Conservation (phyloP, 1,140 invertebrate species). For the Amphibalanus amphitrite region DNA sequence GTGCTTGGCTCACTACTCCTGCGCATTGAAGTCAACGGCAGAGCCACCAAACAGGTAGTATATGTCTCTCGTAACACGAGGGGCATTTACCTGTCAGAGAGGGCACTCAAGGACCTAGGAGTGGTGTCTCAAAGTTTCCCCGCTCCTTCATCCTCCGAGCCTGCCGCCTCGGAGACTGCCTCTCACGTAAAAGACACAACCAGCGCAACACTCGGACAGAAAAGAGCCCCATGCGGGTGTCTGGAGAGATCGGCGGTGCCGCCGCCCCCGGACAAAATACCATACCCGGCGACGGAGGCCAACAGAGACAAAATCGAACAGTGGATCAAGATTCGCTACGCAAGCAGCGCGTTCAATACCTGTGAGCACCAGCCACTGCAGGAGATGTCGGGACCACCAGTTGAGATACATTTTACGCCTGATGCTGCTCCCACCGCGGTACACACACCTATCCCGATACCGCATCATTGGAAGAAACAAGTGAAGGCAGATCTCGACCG, state of each 20-base stretch:
- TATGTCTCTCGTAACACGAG: conserved; percentile 2
- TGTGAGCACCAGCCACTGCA: conserved; percentile 2
- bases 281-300: conserved; percentile 5
- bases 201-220: too few relatives aligned
- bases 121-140: too few relatives aligned
- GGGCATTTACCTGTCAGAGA: conserved; percentile 5
- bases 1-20: conserved; percentile 1
- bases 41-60: not conserved
- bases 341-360: conserved; percentile 6
- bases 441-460: conserved; percentile 8
- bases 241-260: too few relatives aligned
- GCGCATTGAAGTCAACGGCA: not conserved
- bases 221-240: too few relatives aligned
- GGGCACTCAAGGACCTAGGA: too few relatives aligned
- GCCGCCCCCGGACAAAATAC: not conserved
- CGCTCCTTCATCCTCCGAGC: too few relatives aligned
- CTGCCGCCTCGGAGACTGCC: too few relatives aligned
- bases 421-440: conserved; percentile 2
- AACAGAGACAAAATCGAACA: conserved; percentile 6
- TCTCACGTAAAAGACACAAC: too few relatives aligned
- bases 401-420: not conserved
- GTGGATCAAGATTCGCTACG: conserved; percentile 7
- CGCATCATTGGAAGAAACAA: conserved; percentile 5
- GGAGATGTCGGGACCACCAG: conserved; percentile 5
- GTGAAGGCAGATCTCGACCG: conserved; percentile 10